Evolutionary conservation across 2,888 invertebrate species (phyloP).

Genomic region (Acutogordius australiensis): DNA sequence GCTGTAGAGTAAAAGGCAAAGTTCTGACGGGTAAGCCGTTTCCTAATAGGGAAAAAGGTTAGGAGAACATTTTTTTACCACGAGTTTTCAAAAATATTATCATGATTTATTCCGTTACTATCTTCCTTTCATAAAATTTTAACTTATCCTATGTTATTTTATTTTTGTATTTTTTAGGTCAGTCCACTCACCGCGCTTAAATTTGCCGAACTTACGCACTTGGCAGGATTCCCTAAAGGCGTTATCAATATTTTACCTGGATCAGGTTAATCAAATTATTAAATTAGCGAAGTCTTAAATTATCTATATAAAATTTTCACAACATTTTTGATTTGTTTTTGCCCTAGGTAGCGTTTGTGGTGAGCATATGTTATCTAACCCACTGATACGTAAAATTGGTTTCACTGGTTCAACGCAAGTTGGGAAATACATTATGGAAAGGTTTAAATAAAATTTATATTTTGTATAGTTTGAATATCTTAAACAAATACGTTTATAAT

Average conservation of each 20-base stretch:
- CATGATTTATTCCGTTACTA: background rate
- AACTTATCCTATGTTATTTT: no score
- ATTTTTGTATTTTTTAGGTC: conserved; percentile 24
- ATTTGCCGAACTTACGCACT: conserved; percentile 58
- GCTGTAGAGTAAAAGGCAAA: no score
- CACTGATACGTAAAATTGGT: conserved; percentile 55
- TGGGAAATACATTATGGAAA: conserved; percentile 64
- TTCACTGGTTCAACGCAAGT: conserved; percentile 82
- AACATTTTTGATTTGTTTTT: no score
- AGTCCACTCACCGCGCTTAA: conserved; percentile 74
- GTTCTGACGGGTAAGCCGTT: no score
- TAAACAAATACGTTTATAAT: background rate
- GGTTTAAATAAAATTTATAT: conserved; percentile 19
- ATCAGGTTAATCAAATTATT: conserved; percentile 29
- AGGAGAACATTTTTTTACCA: no score
- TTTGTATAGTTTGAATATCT: conserved; percentile 13
- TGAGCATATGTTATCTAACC: conserved; percentile 56
- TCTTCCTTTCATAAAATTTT: background rate
- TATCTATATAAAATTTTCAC: conserved; percentile 3
- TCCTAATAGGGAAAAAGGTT: no score
- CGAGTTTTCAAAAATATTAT: no score
- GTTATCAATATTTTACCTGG: conserved; percentile 75
- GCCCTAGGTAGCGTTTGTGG: conserved; percentile 29
- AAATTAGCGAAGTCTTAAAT: background rate
- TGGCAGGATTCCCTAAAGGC: conserved; percentile 72